Evolutionary conservation across 2,113 vertebrate genomes (phyloP).

Genomic region (Phodopus roborovskii): DNA sequence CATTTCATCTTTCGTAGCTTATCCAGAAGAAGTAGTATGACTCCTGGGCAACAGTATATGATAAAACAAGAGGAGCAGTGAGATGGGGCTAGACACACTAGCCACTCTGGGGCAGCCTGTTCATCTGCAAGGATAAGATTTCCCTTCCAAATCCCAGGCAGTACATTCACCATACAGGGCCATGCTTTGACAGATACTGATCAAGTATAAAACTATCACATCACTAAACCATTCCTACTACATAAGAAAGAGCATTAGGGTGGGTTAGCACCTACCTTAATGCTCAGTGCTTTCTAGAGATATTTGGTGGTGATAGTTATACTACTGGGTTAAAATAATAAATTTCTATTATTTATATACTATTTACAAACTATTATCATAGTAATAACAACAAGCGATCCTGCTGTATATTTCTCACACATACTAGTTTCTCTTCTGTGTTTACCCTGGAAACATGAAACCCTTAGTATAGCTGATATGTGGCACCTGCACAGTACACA

Average conservation of each 20-base stretch:
- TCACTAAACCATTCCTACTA: not conserved
- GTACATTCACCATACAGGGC: accelerated
- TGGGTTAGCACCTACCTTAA: no score
- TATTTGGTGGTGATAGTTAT: accelerated
- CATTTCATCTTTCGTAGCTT: conserved; percentile 97
- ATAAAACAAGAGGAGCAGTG: not conserved
- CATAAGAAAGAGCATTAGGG: not conserved
- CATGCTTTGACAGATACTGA: not conserved
- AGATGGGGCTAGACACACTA: not conserved
- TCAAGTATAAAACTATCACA: accelerated
- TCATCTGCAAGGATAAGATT: not conserved
- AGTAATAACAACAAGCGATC: not conserved
- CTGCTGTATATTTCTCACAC: not conserved
- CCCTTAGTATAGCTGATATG: not conserved
- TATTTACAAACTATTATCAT: not conserved
- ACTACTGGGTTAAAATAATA: not conserved
- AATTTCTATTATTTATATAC: not conserved
- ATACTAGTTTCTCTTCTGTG: not conserved
- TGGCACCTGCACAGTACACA: not conserved
- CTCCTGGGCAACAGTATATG: conserved; percentile 86
- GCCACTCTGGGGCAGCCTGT: not conserved
- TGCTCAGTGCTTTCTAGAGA: no score
- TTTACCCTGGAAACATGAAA: not conserved
- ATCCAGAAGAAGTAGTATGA: conserved; percentile 96
- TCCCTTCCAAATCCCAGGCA: not conserved